Percentiles rank a stretch among this genome's conserved stretches.
These are phyloP conservation scores for Latheticus oryzae DNA, from an alignment of 2,888 invertebrate genomes.

Conservation along the genomic window DNA sequence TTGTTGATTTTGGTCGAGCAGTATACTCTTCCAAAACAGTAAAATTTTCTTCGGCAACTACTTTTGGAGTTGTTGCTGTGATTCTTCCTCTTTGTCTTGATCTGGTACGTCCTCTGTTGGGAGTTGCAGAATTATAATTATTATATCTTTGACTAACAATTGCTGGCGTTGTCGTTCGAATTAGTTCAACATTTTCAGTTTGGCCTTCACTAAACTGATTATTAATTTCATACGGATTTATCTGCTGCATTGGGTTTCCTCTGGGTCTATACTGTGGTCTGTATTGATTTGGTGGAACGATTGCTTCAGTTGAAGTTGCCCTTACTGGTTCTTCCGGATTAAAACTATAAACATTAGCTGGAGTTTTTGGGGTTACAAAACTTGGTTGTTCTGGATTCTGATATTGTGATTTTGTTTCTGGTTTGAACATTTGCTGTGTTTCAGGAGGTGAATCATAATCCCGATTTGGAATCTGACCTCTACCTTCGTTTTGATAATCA, in stretches of 20 bases:
- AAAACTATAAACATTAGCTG: conserved; percentile 14
- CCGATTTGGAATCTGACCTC: no score
- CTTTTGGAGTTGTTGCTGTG: conserved; percentile 41
- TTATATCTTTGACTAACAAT: conserved; percentile 42
- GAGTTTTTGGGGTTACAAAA: conserved; percentile 21
- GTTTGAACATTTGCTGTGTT: no score
- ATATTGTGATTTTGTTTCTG: conserved; percentile 18
- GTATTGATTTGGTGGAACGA: conserved; percentile 7
- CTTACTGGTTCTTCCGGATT: conserved; percentile 7
- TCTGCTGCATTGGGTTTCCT: conserved; percentile 28
- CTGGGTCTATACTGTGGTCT: conserved; percentile 19
- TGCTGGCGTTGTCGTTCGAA: conserved; percentile 43
- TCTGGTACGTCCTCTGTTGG: conserved; percentile 46
- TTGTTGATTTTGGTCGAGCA: conserved; percentile 37
- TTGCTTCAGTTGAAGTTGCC: conserved; percentile 23
- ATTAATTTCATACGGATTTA: conserved; percentile 55
- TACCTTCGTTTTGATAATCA: not conserved
- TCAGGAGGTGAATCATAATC: no score
- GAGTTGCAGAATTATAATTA: conserved; percentile 38
- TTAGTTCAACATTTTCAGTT: conserved; percentile 1
- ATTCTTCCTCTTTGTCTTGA: conserved; percentile 35
- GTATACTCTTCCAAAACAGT: conserved; percentile 60
- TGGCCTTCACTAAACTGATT: conserved; percentile 42
- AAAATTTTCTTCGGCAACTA: conserved; percentile 51
- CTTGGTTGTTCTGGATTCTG: conserved; percentile 1